Percentiles rank a stretch among this genome's conserved stretches.
These are phyloP conservation scores for Dichetophora obliterata DNA, from an alignment of 2,888 invertebrate species.

Conservation along the genomic window DNA sequence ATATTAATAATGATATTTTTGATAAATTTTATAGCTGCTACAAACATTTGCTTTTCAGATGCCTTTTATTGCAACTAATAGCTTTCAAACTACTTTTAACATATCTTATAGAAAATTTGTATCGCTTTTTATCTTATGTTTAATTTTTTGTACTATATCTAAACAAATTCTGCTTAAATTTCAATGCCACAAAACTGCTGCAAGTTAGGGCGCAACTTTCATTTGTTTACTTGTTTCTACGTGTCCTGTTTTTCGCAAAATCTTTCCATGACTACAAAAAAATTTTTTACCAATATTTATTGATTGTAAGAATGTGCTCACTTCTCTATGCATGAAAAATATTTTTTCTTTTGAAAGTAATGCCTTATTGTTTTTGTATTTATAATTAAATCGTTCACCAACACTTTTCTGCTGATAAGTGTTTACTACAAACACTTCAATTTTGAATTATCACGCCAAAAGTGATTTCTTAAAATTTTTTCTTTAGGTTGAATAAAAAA, in stretches of 20 bases:
- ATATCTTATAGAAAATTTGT: neutral
- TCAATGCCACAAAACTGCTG: neutral
- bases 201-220: constrained; percentile 47
- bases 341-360: no score
- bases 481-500: no score
- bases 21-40: no score
- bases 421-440: no score
- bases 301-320: neutral
- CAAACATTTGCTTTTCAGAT: neutral
- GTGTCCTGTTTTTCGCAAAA: constrained; percentile 49
- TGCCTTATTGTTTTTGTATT: no score
- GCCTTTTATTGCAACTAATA: neutral
- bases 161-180: neutral
- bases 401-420: no score
- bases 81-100: neutral
- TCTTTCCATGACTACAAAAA: no score
- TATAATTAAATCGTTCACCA: no score
- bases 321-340: neutral
- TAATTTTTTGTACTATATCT: neutral
- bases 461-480: no score
- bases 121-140: neutral
- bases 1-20: neutral
- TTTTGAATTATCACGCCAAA: no score
- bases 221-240: constrained; percentile 56
- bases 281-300: neutral